Conservation (phyloP, 2,113 vertebrate genomes). For the Deroptyus accipitrinus region DNA sequence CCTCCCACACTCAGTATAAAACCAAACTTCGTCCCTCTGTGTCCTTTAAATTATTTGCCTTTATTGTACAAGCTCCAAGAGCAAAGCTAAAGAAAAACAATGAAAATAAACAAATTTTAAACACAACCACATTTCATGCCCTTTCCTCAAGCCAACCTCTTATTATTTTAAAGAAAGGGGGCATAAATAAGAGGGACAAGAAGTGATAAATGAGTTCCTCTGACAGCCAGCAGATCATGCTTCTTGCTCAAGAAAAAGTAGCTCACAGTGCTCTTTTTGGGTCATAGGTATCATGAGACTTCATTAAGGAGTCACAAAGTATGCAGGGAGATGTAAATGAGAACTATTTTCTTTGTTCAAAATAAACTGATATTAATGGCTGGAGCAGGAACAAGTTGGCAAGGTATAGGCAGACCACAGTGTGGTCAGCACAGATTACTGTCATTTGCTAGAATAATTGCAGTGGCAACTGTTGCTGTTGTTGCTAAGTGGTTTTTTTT, state of each 20-base stretch:
- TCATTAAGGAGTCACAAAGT: slow-evolving; percentile 19
- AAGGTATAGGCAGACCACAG: slow-evolving; percentile 30
- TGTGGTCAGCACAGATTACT: slow-evolving; percentile 42
- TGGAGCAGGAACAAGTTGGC: slow-evolving; percentile 32
- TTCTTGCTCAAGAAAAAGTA: slow-evolving; percentile 32
- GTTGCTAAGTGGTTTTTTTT: neutral
- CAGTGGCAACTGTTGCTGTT: slow-evolving; percentile 53
- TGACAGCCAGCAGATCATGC: neutral
- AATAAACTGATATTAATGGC: slow-evolving; percentile 51
- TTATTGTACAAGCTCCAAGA: slow-evolving; percentile 63
- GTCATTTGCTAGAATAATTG: slow-evolving; percentile 51
- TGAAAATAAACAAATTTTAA: slow-evolving; percentile 69
- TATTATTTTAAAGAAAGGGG: slow-evolving; percentile 40
- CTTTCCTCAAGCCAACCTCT: slow-evolving; percentile 33
- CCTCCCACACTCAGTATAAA: slow-evolving; percentile 41
- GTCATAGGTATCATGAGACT: slow-evolving; percentile 25
- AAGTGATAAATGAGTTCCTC: slow-evolving; percentile 45
- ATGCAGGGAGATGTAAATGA: neutral
- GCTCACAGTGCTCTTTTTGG: slow-evolving; percentile 23
- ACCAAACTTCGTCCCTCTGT: slow-evolving; percentile 38
- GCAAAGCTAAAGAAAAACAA: slow-evolving; percentile 67
- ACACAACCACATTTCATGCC: slow-evolving; percentile 64
- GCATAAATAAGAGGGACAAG: slow-evolving; percentile 47
- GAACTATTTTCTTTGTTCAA: slow-evolving; percentile 32
- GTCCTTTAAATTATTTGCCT: slow-evolving; percentile 62